These are phyloP conservation scores for Melieria picta DNA, from an alignment of 2,888 invertebrate genomes.

Conservation along the genomic window DNA sequence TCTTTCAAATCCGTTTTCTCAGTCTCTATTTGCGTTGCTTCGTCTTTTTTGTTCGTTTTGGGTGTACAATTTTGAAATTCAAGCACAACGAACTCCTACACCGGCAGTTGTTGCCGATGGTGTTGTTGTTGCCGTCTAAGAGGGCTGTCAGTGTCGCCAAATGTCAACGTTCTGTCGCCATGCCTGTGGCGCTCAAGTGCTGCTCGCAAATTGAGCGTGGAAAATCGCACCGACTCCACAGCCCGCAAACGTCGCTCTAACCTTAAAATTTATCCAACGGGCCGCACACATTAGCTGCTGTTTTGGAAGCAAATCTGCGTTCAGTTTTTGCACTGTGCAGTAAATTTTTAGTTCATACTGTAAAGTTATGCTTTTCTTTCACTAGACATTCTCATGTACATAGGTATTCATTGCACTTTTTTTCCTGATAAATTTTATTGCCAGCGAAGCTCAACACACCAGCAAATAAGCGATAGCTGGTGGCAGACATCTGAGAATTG, in stretches of 20 bases:
- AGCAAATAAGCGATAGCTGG: too few relatives aligned
- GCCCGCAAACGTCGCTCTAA: background rate
- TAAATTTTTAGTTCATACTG: background rate
- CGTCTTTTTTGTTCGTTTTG: constrained; percentile 10
- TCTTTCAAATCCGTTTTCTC: background rate
- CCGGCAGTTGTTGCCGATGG: constrained; percentile 15
- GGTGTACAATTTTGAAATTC: constrained; percentile 15
- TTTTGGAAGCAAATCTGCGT: constrained; percentile 5
- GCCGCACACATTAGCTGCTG: background rate
- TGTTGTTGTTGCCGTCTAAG: too few relatives aligned
- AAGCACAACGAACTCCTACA: constrained; percentile 38
- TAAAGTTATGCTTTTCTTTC: background rate
- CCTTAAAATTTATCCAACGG: background rate
- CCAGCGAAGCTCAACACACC: too few relatives aligned
- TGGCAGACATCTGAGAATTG: too few relatives aligned
- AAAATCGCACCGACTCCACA: constrained; percentile 44
- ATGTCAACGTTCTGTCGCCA: constrained; percentile 48
- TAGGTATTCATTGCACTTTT: too few relatives aligned
- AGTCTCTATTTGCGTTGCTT: background rate
- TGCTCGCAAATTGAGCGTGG: constrained; percentile 53
- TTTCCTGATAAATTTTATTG: too few relatives aligned
- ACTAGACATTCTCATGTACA: too few relatives aligned
- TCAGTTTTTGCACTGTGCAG: background rate
- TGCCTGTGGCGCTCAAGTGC: constrained; percentile 31
- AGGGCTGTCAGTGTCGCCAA: constrained; percentile 21